These are phyloP conservation scores for Athene noctua DNA, from an alignment of 2,113 vertebrate genomes.

Conservation along the genomic window DNA sequence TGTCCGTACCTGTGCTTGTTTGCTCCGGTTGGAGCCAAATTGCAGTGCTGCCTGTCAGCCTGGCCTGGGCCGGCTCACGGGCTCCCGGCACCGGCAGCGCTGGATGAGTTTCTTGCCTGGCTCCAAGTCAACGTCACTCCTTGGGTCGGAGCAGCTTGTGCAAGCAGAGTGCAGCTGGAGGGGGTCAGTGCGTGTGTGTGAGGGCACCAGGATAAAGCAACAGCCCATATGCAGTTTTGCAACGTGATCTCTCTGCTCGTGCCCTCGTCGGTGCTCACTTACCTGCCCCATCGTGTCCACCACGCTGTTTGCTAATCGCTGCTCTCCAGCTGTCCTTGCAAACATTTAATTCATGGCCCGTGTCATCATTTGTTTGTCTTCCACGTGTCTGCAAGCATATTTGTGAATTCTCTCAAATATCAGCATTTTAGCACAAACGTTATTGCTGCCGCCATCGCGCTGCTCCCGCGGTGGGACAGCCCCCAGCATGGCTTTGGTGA, in stretches of 20 bases:
- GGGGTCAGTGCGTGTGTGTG: accelerated
- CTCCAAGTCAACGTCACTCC: not conserved
- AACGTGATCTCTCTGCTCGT: accelerated
- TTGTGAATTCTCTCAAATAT: not conserved
- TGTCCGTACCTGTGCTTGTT: not conserved
- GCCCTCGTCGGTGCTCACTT: accelerated
- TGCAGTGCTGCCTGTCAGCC: not conserved
- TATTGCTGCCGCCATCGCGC: accelerated
- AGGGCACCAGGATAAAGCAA: not conserved
- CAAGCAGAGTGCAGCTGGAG: accelerated
- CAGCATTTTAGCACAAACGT: accelerated
- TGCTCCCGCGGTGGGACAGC: not conserved
- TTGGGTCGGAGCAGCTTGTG: not conserved
- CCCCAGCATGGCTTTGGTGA: accelerated
- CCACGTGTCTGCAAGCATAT: accelerated
- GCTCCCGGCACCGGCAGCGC: not conserved
- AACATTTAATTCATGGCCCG: accelerated
- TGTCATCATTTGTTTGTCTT: accelerated
- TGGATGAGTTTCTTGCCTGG: not conserved
- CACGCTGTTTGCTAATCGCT: accelerated
- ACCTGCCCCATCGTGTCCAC: not conserved
- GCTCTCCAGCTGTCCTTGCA: not conserved
- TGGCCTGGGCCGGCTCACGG: accelerated
- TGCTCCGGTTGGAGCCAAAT: not conserved
- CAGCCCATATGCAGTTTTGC: accelerated